A percentile compares a stretch with the other conserved stretches of the same genome.
These are phyloP conservation scores for Eulacestoma nigropectus DNA, from an alignment of 2,113 vertebrate genomes.

Conservation along the genomic window DNA sequence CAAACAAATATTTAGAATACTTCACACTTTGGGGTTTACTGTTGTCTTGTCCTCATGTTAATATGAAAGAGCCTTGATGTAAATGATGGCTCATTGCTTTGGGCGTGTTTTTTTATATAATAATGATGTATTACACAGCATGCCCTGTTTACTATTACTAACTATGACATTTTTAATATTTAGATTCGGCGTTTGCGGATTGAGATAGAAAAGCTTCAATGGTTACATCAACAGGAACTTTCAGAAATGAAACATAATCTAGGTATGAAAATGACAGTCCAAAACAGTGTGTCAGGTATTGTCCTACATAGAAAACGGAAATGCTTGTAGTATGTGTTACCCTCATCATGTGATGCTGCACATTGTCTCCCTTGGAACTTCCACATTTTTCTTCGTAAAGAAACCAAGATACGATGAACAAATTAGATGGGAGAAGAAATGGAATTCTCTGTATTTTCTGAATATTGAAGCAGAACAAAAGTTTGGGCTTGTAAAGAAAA, in stretches of 20 bases:
- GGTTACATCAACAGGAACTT: slow-evolving; percentile 95
- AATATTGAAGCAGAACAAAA: neutral
- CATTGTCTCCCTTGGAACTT: neutral
- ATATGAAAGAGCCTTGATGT: neutral
- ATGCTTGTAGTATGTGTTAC: neutral
- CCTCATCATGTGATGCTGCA: neutral
- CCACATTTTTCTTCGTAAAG: neutral
- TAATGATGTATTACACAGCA: neutral
- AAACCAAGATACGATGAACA: neutral
- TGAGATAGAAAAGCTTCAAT: slow-evolving; percentile 96
- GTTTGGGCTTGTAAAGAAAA: neutral
- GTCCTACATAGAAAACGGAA: neutral
- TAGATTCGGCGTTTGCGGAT: slow-evolving; percentile 95
- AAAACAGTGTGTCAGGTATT: neutral
- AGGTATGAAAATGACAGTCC: slow-evolving; percentile 70
- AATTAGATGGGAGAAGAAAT: neutral
- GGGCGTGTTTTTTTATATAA: neutral
- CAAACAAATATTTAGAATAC: neutral
- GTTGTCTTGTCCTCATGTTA: neutral
- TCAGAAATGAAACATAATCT: slow-evolving; percentile 98
- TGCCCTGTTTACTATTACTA: neutral
- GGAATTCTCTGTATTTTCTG: neutral
- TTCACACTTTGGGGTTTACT: neutral
- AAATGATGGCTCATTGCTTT: neutral
- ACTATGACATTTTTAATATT: neutral